Conservation (phyloP, 2,888 invertebrate species). For the Nezara viridula region DNA sequence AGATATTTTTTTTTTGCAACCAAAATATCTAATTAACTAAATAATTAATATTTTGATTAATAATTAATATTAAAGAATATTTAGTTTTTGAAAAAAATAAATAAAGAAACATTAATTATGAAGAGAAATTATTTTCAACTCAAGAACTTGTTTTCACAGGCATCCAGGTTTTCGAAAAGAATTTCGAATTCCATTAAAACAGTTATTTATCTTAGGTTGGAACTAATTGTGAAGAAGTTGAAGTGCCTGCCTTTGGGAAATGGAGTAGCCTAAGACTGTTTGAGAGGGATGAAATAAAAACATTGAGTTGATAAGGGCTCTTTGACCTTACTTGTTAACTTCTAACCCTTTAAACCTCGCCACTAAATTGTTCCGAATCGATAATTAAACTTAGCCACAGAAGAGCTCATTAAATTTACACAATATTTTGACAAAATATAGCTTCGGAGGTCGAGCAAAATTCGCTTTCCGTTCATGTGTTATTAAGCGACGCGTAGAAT, state of each 20-base stretch:
- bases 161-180: not conserved
- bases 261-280: not conserved
- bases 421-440: not conserved
- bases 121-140: not conserved
- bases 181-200: not conserved
- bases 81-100: too few relatives aligned
- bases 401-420: not conserved
- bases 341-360: not conserved
- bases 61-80: too few relatives aligned
- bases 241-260: not conserved
- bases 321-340: not conserved
- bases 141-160: not conserved
- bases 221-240: constrained; percentile 8
- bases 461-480: too few relatives aligned
- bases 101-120: too few relatives aligned
- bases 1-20: too few relatives aligned
- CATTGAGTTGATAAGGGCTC: not conserved
- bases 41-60: too few relatives aligned
- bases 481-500: too few relatives aligned
- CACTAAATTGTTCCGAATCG: not conserved
- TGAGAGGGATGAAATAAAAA: constrained; percentile 6
- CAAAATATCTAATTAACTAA: too few relatives aligned
- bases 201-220: not conserved
- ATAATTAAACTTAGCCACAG: not conserved
- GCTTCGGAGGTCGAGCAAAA: not conserved